Percentiles rank a stretch among this genome's conserved stretches.
phyloP scores from a whole-genome alignment of 2,113 vertebrate genomes.

The Oryzias melastigma region DNA sequence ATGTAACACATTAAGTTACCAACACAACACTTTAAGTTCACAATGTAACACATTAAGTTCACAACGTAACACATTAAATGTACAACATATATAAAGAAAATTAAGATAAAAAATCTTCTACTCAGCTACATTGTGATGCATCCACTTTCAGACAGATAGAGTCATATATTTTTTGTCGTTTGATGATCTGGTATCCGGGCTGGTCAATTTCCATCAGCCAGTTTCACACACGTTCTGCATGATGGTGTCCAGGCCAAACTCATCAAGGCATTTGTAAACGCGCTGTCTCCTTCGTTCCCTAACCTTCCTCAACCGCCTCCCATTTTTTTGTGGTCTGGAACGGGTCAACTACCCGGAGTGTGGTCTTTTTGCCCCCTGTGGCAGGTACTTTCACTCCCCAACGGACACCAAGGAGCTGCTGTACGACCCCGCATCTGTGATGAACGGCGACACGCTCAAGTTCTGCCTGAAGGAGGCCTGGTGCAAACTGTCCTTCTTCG shows the following conservation, averaged over 20 bases:
- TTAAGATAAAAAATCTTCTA: no score
- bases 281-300: constrained; percentile 23
- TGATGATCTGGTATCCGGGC: no score
- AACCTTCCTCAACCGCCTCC: constrained; percentile 4
- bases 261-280: constrained; percentile 59
- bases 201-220: not conserved
- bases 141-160: no score
- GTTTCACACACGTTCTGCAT: constrained; percentile 44
- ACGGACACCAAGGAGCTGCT: constrained; percentile 93
- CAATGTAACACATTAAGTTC: no score
- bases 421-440: constrained; percentile 93
- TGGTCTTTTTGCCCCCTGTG: constrained; percentile 69
- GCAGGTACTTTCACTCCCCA: constrained; percentile 96
- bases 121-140: no score
- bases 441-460: constrained; percentile 93
- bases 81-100: no score
- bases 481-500: constrained; percentile 98
- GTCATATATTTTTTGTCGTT: no score
- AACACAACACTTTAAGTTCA: no score
- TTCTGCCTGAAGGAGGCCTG: constrained; percentile 98
- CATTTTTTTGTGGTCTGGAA: constrained; percentile 43
- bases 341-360: constrained; percentile 71
- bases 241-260: constrained; percentile 42
- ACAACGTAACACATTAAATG: no score
- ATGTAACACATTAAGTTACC: no score